Percentiles rank a stretch among this genome's conserved stretches.
These are phyloP conservation scores for Chascanopsetta lugubris DNA, from an alignment of 2,113 vertebrate species.

Conservation along the genomic window DNA sequence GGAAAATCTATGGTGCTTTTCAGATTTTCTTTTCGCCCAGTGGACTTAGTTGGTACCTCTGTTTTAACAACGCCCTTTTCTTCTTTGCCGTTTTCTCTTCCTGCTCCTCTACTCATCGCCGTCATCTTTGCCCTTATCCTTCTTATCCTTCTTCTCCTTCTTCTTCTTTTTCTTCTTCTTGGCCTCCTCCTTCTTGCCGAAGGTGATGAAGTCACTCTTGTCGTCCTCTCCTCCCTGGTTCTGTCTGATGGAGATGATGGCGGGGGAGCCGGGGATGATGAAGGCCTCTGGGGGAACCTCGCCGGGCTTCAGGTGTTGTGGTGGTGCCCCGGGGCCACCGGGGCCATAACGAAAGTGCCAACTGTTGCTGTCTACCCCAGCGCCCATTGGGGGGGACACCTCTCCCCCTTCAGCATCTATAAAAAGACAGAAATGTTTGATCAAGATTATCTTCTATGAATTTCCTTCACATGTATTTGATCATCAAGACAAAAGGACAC, in stretches of 20 bases:
- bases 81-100: slow-evolving; percentile 82
- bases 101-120: slow-evolving; percentile 89
- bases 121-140: slow-evolving; percentile 96
- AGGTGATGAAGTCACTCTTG: slow-evolving; percentile 99
- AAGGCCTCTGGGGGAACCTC: slow-evolving; percentile 99
- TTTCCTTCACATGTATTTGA: slow-evolving; percentile 1
- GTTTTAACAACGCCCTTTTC: slow-evolving; percentile 73
- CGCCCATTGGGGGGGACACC: slow-evolving; percentile 95
- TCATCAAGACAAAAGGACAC: too few species aligned
- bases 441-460: too few species aligned
- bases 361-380: slow-evolving; percentile 98
- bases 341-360: slow-evolving; percentile 99
- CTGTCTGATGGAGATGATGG: slow-evolving; percentile 99
- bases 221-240: slow-evolving; percentile 92
- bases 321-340: slow-evolving; percentile 82
- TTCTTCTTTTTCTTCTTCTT: slow-evolving; percentile 99
- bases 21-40: slow-evolving; percentile 58
- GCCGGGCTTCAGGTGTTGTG: slow-evolving; percentile 93
- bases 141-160: slow-evolving; percentile 97
- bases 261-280: slow-evolving; percentile 98
- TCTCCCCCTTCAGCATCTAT: slow-evolving; percentile 96
- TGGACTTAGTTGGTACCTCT: slow-evolving; percentile 81
- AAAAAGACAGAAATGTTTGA: slow-evolving; percentile 48
- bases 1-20: slow-evolving; percentile 28
- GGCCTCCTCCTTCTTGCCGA: slow-evolving; percentile 97